Conservation (phyloP, 2,797 vertebrate species). For the Pangasius mekongensis region DNA sequence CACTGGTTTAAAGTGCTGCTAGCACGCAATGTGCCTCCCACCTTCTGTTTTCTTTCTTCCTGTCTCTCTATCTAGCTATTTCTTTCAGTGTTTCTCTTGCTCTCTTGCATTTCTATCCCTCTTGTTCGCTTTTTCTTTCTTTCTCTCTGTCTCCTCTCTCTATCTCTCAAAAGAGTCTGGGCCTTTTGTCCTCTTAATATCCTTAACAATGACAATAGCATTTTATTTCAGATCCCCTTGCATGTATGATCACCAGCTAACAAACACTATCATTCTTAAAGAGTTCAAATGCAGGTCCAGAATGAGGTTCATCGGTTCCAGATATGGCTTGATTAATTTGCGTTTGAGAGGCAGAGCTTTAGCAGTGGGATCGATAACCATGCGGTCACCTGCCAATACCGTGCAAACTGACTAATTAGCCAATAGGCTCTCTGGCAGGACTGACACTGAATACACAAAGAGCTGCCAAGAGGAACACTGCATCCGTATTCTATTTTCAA, state of each 20-base stretch:
- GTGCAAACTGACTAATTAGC: constrained; percentile 76
- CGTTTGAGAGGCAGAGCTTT: constrained; percentile 68
- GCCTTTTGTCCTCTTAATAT: neutral
- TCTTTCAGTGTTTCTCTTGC: neutral
- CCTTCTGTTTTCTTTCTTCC: neutral
- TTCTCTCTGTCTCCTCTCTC: neutral
- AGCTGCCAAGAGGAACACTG: constrained; percentile 59
- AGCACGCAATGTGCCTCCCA: constrained; percentile 8
- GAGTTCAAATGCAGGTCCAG: constrained; percentile 25
- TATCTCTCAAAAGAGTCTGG: neutral
- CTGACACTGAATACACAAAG: constrained; percentile 57
- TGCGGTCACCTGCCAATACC: constrained; percentile 76
- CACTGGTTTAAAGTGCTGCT: constrained; percentile 24
- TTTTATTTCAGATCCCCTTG: constrained; percentile 8
- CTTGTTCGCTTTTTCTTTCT: neutral
- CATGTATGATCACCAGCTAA: constrained; percentile 50
- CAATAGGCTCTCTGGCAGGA: constrained; percentile 65
- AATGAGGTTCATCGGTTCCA: constrained; percentile 51
- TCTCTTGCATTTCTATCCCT: neutral
- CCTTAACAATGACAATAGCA: neutral
- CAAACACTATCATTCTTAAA: constrained; percentile 31
- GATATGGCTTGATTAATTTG: constrained; percentile 74
- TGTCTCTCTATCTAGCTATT: neutral
- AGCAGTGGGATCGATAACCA: constrained; percentile 73
- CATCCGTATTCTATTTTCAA: constrained; percentile 5